These are phyloP conservation scores for Melanotaenia trifasciata DNA, from an alignment of 2,797 vertebrate genomes.

Conservation along the genomic window DNA sequence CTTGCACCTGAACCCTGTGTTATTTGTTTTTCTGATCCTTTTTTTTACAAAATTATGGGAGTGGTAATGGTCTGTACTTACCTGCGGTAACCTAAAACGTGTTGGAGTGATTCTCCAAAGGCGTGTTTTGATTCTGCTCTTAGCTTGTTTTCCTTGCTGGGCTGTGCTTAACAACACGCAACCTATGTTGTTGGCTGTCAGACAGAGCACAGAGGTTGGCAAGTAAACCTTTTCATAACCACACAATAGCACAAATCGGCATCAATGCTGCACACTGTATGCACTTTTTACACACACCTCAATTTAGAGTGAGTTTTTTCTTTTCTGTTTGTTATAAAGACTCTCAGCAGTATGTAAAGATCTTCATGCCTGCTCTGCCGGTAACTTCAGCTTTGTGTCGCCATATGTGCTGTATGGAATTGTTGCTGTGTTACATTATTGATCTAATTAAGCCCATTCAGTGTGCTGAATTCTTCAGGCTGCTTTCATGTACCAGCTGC, in stretches of 20 bases:
- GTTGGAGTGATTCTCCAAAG: constrained; percentile 90
- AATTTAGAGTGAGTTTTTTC: constrained; percentile 15
- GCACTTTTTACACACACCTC: constrained; percentile 7
- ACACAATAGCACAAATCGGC: constrained; percentile 7
- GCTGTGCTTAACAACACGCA: constrained; percentile 90
- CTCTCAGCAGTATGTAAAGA: constrained; percentile 90
- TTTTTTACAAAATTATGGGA: constrained; percentile 85
- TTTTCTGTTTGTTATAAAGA: constrained; percentile 69
- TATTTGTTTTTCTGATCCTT: constrained; percentile 14
- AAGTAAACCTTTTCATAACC: constrained; percentile 75
- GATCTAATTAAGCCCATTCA: constrained; percentile 60
- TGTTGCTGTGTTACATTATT: constrained; percentile 42
- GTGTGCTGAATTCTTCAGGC: constrained; percentile 66
- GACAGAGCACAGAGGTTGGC: constrained; percentile 84
- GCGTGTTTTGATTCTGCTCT: constrained; percentile 85
- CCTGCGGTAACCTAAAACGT: constrained; percentile 84
- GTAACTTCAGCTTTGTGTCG: constrained; percentile 81
- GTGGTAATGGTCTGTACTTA: constrained; percentile 31
- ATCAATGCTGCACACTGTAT: constrained; percentile 1
- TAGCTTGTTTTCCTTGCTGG: constrained; percentile 93
- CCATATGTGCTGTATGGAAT: constrained; percentile 14
- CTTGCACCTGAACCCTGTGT: background rate
- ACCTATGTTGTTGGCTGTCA: constrained; percentile 83
- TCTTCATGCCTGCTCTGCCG: constrained; percentile 91
- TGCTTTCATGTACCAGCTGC: constrained; percentile 82